Evolutionary conservation across 2,888 invertebrate genomes (phyloP), one percentile per base, ranked within the genome.

Genomic region (Volucella zonaria): DNA sequence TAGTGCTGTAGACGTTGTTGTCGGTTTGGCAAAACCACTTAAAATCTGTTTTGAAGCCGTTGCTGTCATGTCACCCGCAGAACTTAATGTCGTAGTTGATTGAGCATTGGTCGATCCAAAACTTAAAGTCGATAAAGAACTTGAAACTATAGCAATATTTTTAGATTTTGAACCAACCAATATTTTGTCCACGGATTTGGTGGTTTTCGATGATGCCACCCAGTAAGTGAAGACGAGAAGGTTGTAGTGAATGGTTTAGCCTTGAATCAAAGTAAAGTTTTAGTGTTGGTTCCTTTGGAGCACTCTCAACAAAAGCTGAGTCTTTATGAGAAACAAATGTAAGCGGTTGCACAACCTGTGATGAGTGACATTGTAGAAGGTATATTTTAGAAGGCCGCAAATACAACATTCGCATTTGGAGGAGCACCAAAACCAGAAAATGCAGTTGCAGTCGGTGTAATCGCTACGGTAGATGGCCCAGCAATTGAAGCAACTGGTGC

Each of bases 401-500:
- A 83, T n/a, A 51, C 42, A 52, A 49, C 18, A 51, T 45, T 62
- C 10, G 71, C 4, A 64, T 70, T 83, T 0, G 71, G 31, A 12
- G 59, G 38, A 8, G 8, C 15, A 9, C 82, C 82, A 70, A 31
- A 83, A 1, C 79, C 83, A 15, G 71, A 70, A 14, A 80, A 80
- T 3, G 62, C 52, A 12, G 79, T 71, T 3, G 67, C 42, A 51
- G 23, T 68, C 9, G 59, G 18, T 12, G 75, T 70, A 3, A 52
- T 59, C 9, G 74, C 18, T 31, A 6, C 6, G 31, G 31, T 31
- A 31, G 31, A 31, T 31, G 31, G 31, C 0, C 74, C 73, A 1
- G 86, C 64, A 11, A 75, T 74, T 18, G 68, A 61, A 38, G 87
- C 70, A 1, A 74, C 74, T 38, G 82, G 71, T 15, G 75, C 78